These are phyloP conservation scores for Magallana angulata DNA, from an alignment of 1,140 invertebrate species.

Conservation along the genomic window DNA sequence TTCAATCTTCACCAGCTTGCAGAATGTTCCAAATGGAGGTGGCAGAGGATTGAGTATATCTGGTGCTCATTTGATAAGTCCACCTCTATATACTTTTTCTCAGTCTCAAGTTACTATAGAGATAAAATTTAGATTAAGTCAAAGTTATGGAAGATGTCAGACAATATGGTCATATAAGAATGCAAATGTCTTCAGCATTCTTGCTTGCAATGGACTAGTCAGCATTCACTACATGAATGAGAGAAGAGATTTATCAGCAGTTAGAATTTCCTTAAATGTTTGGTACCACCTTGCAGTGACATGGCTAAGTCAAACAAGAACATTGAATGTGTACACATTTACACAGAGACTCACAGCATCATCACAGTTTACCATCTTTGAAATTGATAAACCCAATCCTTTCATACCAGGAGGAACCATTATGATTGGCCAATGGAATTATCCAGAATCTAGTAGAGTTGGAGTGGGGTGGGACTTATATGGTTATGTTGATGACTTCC, in stretches of 20 bases:
- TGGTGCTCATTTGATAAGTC: constrained; percentile 49
- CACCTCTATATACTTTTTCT: constrained; percentile 55
- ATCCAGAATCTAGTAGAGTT: constrained; percentile 24
- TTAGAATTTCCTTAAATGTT: constrained; percentile 41
- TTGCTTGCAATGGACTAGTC: constrained; percentile 55
- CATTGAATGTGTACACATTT: constrained; percentile 52
- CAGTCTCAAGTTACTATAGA: constrained; percentile 60
- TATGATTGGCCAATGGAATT: constrained; percentile 62
- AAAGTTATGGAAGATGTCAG: constrained; percentile 41
- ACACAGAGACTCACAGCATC: constrained; percentile 42
- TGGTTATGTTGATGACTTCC: constrained; percentile 63
- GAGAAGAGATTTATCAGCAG: constrained; percentile 42
- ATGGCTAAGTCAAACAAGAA: constrained; percentile 52
- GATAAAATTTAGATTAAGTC: constrained; percentile 58
- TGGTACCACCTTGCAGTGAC: constrained; percentile 64
- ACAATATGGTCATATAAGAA: constrained; percentile 61
- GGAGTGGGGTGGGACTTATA: constrained; percentile 58
- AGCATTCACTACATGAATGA: constrained; percentile 43
- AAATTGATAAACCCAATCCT: constrained; percentile 15
- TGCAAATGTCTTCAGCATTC: constrained; percentile 43
- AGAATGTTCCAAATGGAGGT: constrained; percentile 29
- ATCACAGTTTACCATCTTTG: constrained; percentile 39
- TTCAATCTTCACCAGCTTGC: constrained; percentile 50
- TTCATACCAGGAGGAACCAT: constrained; percentile 61
- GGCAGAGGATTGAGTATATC: constrained; percentile 58